These are phyloP conservation scores for Meloidogyne chitwoodi DNA, from an alignment of 1,140 invertebrate genomes.

Conservation along the genomic window DNA sequence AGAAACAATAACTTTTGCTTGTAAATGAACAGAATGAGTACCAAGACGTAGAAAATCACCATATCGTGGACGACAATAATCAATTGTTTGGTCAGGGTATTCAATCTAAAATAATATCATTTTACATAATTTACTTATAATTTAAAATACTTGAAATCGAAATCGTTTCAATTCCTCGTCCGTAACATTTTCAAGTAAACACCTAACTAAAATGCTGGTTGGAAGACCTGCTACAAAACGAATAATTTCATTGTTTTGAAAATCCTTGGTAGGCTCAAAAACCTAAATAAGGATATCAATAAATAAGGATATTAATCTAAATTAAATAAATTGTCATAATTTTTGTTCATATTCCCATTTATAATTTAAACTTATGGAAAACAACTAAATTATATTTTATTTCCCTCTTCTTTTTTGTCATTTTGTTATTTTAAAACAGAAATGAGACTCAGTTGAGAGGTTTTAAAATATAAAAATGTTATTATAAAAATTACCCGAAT, in stretches of 20 bases:
- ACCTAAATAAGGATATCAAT: constrained; percentile 16
- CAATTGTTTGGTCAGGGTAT: constrained; percentile 30
- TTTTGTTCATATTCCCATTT: background rate
- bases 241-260: constrained; percentile 25
- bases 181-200: constrained; percentile 25
- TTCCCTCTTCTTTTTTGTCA: background rate
- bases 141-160: constrained; percentile 21
- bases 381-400: background rate
- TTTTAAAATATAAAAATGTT: background rate
- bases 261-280: constrained; percentile 28
- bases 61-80: constrained; percentile 24
- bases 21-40: constrained; percentile 18
- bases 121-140: constrained; percentile 3
- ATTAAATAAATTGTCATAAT: background rate
- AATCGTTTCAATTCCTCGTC: constrained; percentile 23
- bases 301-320: background rate
- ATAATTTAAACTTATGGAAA: background rate
- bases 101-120: constrained; percentile 24
- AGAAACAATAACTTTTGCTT: constrained; percentile 31
- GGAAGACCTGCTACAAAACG: constrained; percentile 35
- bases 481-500: background rate
- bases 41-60: constrained; percentile 15
- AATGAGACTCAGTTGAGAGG: background rate
- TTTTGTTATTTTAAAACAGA: background rate
- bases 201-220: constrained; percentile 22